These are phyloP conservation scores for Digitonthophagus gazella DNA, from an alignment of 2,888 invertebrate genomes.

Conservation along the genomic window DNA sequence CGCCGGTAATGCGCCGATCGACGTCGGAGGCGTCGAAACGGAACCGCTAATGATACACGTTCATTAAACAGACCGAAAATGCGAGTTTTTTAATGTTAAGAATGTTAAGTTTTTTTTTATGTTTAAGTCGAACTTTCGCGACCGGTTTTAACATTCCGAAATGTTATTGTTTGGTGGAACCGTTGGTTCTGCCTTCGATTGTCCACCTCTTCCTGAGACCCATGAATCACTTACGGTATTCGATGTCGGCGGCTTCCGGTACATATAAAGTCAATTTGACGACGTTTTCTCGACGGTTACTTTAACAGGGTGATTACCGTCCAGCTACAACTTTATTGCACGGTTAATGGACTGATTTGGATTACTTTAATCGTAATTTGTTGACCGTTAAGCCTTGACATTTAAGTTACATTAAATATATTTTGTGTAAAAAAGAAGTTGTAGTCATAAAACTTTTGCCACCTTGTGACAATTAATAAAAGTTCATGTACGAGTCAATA, in stretches of 20 bases:
- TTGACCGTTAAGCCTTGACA: neutral
- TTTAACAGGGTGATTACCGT: neutral
- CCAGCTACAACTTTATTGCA: neutral
- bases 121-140: too few relatives aligned
- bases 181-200: conserved; percentile 16
- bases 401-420: too few relatives aligned
- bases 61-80: neutral
- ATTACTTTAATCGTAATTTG: neutral
- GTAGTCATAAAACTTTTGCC: too few relatives aligned
- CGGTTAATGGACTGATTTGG: neutral
- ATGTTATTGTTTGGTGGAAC: neutral
- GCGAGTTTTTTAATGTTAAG: too few relatives aligned
- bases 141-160: too few relatives aligned
- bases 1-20: neutral
- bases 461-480: too few relatives aligned
- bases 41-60: neutral
- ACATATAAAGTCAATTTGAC: conserved; percentile 50
- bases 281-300: conserved; percentile 12
- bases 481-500: too few relatives aligned
- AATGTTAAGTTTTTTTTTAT: too few relatives aligned
- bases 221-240: conserved; percentile 39
- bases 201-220: conserved; percentile 21
- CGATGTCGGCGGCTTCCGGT: conserved; percentile 48
- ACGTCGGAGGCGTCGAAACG: neutral
- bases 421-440: too few relatives aligned